Conservation (phyloP, 2,797 vertebrate species). For the Lutjanus argentimaculatus region DNA sequence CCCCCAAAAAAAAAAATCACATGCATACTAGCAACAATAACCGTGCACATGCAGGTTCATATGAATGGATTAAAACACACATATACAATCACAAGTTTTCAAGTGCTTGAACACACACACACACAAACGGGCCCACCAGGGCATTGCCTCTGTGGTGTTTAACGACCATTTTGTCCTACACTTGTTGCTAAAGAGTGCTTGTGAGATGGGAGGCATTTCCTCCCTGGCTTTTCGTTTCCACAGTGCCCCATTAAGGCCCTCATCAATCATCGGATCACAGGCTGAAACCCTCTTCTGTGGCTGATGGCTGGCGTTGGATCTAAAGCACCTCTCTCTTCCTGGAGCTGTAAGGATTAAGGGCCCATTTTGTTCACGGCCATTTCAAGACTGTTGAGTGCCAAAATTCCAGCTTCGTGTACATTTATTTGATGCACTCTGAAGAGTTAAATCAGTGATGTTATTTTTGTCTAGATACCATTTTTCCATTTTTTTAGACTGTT, state of each 20-base stretch:
- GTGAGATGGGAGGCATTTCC: constrained; percentile 72
- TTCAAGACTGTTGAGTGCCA: constrained; percentile 28
- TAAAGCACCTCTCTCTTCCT: constrained; percentile 57
- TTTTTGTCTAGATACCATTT: neutral
- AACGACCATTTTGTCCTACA: constrained; percentile 40
- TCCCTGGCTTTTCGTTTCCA: constrained; percentile 58
- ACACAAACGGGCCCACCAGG: constrained; percentile 3
- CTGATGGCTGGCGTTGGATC: constrained; percentile 49
- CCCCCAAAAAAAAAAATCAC: neutral
- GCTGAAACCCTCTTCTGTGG: constrained; percentile 50
- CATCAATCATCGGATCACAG: constrained; percentile 73
- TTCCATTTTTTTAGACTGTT: neutral
- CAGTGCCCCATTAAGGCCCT: constrained; percentile 66
- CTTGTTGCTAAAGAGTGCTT: constrained; percentile 76
- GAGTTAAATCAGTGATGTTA: neutral
- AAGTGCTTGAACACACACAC: neutral
- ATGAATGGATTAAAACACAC: constrained; percentile 6
- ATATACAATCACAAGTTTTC: neutral
- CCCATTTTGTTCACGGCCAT: constrained; percentile 42
- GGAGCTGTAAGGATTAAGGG: constrained; percentile 49
- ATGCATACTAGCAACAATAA: constrained; percentile 24
- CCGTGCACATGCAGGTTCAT: neutral
- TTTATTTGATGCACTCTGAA: neutral
- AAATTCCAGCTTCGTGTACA: neutral
- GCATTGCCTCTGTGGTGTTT: constrained; percentile 17